Evolutionary conservation across 2,113 vertebrate genomes (phyloP).

Genomic region (Merops nubicus): DNA sequence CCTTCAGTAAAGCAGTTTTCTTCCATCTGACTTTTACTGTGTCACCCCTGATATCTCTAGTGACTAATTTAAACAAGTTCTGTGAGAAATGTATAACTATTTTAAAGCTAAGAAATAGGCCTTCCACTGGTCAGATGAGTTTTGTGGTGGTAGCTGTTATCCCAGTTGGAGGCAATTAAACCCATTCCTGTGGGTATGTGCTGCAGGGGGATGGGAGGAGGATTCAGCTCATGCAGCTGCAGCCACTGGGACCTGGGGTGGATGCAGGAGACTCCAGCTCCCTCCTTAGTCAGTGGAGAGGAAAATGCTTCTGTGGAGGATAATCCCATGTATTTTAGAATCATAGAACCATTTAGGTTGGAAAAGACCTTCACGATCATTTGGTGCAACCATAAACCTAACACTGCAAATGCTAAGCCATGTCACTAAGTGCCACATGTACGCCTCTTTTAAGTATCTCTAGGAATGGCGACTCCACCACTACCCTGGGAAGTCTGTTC

Average conservation of each 20-base stretch:
- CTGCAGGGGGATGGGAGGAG: background rate
- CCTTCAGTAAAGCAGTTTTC: background rate
- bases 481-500: background rate
- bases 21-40: background rate
- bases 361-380: background rate
- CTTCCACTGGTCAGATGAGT: background rate
- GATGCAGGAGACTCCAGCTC: background rate
- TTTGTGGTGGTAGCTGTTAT: background rate
- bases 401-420: background rate
- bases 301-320: background rate
- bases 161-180: background rate
- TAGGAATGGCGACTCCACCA: background rate
- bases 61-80: background rate
- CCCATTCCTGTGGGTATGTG: background rate
- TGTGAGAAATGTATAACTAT: background rate
- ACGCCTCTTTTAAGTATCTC: background rate
- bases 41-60: background rate
- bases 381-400: background rate
- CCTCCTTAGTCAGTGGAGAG: background rate
- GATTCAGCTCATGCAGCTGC: background rate
- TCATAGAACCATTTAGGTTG: background rate
- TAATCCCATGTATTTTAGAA: background rate
- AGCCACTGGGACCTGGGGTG: background rate
- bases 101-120: background rate
- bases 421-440: background rate